A percentile compares a stretch with the other conserved stretches of the same genome.
Evolutionary conservation across 2,888 invertebrate species (phyloP).

Genomic region (Tortrix viridana): DNA sequence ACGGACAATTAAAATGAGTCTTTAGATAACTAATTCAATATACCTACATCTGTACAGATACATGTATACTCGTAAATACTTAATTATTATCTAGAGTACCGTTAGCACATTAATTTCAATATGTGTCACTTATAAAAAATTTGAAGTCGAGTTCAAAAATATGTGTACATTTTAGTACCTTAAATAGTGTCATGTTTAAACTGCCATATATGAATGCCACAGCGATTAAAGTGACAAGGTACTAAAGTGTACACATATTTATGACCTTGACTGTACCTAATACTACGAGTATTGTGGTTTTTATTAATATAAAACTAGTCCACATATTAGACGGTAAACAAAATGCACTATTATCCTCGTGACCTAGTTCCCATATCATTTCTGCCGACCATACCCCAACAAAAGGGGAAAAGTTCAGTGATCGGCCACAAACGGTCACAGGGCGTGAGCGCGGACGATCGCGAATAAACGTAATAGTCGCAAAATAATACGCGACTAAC

Average conservation of each 20-base stretch:
- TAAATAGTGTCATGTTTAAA: too few relatives aligned
- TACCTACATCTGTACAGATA: constrained; percentile 2
- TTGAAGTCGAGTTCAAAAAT: too few relatives aligned
- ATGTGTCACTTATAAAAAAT: too few relatives aligned
- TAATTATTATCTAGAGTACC: constrained; percentile 23
- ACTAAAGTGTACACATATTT: too few relatives aligned
- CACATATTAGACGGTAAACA: background rate
- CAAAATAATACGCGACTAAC: constrained; percentile 58
- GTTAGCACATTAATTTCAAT: constrained; percentile 7
- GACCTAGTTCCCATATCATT: constrained; percentile 29
- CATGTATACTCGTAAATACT: constrained; percentile 13
- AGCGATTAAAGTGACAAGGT: too few relatives aligned
- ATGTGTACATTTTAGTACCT: too few relatives aligned
- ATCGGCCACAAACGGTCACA: constrained; percentile 54
- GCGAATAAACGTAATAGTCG: constrained; percentile 63
- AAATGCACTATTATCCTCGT: constrained; percentile 14
- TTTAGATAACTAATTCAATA: constrained; percentile 10
- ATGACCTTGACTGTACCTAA: too few relatives aligned
- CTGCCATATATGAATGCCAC: too few relatives aligned
- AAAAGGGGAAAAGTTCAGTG: constrained; percentile 51
- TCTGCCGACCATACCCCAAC: constrained; percentile 47
- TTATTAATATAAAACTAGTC: background rate
- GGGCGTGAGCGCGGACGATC: constrained; percentile 55
- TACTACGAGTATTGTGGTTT: background rate
- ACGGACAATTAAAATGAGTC: background rate